Evolutionary conservation across 23 tunicate genomes (phyloP).

Genomic region (Styela plicata): DNA sequence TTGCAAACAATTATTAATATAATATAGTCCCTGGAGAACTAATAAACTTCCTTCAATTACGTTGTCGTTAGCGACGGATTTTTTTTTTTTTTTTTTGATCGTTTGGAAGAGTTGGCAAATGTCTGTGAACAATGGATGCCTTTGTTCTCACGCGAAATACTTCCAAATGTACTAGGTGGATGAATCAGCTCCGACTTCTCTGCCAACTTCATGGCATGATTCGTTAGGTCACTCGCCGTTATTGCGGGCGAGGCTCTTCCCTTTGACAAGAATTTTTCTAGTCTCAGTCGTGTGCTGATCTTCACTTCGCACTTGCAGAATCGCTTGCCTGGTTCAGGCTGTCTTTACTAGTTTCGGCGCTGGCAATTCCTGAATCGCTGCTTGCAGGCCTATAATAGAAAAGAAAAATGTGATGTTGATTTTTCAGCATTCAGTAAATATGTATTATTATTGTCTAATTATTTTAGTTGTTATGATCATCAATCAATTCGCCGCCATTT

Average conservation of each 20-base stretch:
- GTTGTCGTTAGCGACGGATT: not conserved
- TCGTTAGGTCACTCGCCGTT: not conserved
- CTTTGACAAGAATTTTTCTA: not conserved
- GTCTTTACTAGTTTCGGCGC: slow-evolving; percentile 29
- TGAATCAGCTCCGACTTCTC: not conserved
- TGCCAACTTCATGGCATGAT: not conserved
- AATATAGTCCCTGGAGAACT: not conserved
- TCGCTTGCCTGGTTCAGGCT: slow-evolving; percentile 19
- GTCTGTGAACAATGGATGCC: not conserved
- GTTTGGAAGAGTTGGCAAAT: too few relatives aligned
- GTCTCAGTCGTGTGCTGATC: not conserved
- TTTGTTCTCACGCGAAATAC: not conserved
- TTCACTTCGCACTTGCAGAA: slow-evolving; percentile 12
- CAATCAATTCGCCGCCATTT: too few relatives aligned
- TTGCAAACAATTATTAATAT: too few relatives aligned
- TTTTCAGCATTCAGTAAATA: too few relatives aligned
- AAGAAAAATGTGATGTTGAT: too few relatives aligned
- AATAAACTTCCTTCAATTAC: not conserved
- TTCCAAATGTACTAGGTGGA: not conserved
- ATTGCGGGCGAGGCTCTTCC: not conserved
- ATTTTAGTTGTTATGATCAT: too few relatives aligned
- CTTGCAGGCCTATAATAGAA: slow-evolving; percentile 8
- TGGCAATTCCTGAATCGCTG: slow-evolving; percentile 24
- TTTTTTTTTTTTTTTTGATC: too few relatives aligned
- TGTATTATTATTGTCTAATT: too few relatives aligned